Evolutionary conservation across 2,888 invertebrate species (phyloP).

Genomic region (Lepidonotus clava): DNA sequence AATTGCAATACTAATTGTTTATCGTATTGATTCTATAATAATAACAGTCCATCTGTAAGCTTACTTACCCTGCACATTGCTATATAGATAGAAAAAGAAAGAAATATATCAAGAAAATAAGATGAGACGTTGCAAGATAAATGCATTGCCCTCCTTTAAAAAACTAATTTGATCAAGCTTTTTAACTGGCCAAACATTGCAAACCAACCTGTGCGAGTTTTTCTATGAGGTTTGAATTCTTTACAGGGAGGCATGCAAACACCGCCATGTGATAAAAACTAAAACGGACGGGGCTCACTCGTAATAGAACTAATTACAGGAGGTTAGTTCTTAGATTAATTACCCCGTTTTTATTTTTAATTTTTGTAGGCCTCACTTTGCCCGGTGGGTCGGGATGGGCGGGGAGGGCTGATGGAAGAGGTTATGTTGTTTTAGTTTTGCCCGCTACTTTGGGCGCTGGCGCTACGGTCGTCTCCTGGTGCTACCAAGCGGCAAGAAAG

Average conservation of each 20-base stretch:
- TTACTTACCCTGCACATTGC: no score
- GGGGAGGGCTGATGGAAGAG: constrained; percentile 23
- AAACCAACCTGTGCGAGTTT: background rate
- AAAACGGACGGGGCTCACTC: background rate
- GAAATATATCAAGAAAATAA: no score
- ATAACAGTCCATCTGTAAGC: no score
- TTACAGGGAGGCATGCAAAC: no score
- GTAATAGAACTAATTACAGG: constrained; percentile 34
- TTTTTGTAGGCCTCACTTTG: constrained; percentile 1
- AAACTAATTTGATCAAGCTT: constrained; percentile 9
- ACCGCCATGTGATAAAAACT: no score
- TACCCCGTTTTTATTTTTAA: background rate
- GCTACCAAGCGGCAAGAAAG: no score
- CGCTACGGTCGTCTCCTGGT: constrained; percentile 8
- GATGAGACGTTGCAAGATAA: no score
- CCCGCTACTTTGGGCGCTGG: constrained; percentile 9
- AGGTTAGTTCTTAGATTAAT: background rate
- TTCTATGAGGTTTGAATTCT: background rate
- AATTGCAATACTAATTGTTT: no score
- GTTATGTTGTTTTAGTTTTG: constrained; percentile 38
- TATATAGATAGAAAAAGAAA: no score
- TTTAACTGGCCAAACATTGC: background rate
- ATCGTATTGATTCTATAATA: no score
- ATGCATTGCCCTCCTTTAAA: no score
- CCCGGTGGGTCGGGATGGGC: background rate